Conservation (phyloP, 2,113 vertebrate genomes). For the Daphoenositta chrysoptera region DNA sequence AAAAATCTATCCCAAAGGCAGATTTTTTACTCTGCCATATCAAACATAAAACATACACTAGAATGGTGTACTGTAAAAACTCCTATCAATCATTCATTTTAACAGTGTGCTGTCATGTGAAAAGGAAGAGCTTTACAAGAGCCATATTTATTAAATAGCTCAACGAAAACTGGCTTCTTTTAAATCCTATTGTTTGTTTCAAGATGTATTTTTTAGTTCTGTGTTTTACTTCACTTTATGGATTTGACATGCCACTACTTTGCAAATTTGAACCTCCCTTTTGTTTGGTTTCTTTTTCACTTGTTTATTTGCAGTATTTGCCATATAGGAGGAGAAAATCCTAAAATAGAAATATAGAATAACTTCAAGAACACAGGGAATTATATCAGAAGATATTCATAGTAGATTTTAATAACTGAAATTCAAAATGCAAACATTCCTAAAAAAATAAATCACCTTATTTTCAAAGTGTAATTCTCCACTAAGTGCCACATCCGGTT, state of each 20-base stretch:
- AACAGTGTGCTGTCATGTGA: not conserved
- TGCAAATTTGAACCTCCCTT: not conserved
- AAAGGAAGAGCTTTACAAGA: not conserved
- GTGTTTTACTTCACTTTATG: not conserved
- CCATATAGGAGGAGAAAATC: not conserved
- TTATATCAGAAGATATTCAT: not conserved
- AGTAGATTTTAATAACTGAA: not conserved
- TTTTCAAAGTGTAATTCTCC: not conserved
- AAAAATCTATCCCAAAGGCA: not conserved
- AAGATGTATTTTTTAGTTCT: not conserved
- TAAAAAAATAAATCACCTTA: not conserved
- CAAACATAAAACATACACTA: not conserved
- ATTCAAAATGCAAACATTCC: not conserved
- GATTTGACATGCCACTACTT: not conserved
- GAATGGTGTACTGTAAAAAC: not conserved
- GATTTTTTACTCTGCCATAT: not conserved
- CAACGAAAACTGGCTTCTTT: not conserved
- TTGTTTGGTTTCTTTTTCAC: not conserved
- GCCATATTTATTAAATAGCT: not conserved
- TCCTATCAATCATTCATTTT: not conserved
- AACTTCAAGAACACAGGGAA: not conserved
- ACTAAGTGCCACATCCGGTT: not conserved
- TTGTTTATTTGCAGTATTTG: not conserved
- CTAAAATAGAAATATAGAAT: not conserved
- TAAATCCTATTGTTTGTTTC: not conserved